A percentile compares a stretch with the other conserved stretches of the same genome.
These are phyloP conservation scores for Apodemia zela DNA, from an alignment of 2,888 invertebrate genomes.

Conservation along the genomic window DNA sequence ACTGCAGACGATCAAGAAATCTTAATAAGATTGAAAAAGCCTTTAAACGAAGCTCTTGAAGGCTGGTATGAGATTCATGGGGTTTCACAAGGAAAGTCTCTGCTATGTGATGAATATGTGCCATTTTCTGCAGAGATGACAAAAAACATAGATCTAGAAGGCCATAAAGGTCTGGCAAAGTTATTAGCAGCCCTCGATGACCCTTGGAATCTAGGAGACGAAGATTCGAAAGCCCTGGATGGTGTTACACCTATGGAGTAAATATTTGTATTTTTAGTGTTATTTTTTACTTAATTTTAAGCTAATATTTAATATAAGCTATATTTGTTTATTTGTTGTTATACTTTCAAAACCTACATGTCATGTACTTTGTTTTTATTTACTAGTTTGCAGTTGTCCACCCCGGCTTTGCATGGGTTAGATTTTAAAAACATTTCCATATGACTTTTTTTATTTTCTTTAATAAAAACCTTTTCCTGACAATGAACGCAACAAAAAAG, in stretches of 20 bases:
- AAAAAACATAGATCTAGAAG: slow-evolving; percentile 64
- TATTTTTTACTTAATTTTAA: slow-evolving; percentile 18
- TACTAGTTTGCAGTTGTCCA: no score
- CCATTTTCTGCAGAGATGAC: slow-evolving; percentile 59
- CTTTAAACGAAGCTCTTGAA: slow-evolving; percentile 62
- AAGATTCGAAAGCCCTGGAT: slow-evolving; percentile 40
- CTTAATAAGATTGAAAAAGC: slow-evolving; percentile 57
- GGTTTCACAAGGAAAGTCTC: slow-evolving; percentile 64
- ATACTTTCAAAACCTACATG: no score
- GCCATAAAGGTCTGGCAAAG: slow-evolving; percentile 63
- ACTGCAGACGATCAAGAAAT: slow-evolving; percentile 72
- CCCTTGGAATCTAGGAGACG: slow-evolving; percentile 72
- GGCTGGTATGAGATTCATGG: slow-evolving; percentile 75
- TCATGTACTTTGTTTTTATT: no score
- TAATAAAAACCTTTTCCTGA: no score
- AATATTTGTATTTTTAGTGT: slow-evolving; percentile 23
- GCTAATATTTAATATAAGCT: slow-evolving; percentile 18
- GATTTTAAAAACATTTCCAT: no score
- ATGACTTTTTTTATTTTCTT: no score
- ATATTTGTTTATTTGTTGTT: slow-evolving; percentile 9
- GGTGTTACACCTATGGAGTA: slow-evolving; percentile 60
- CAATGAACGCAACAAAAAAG: no score
- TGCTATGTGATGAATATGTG: slow-evolving; percentile 69
- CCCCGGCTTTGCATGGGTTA: no score
- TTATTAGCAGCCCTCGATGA: slow-evolving; percentile 65